Base-by-base conservation (phyloP, 2,113 vertebrate genomes). In the Hipposideros armiger region DNA sequence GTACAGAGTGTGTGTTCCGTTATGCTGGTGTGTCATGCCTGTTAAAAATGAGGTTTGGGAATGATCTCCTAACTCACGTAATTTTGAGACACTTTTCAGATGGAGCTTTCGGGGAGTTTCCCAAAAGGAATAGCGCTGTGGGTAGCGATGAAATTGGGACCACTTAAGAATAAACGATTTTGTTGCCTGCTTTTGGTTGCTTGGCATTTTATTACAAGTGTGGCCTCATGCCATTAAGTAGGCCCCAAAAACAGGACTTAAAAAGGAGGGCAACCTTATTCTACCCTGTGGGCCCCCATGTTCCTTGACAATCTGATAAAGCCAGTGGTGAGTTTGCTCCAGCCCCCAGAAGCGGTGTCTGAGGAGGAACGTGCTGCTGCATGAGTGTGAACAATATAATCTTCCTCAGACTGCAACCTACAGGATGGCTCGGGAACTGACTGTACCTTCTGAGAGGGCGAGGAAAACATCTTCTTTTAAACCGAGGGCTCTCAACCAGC, bases 1-100 rank as follows among this genome's bases (percentile, higher is more conserved):
- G 94, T 40, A 92, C 60, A 0, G 78, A 92, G 70, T 47, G 74
- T 94, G 36, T 81, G 90, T 92, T 92, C 87, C 28, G 4, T 67
- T 17, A 11, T 0, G 47, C 22, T 69, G 64, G 52, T 47, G 62
- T 58, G 84, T 69, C 56, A 82, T 22, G 70, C 76, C 87, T 91
- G 66, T 47, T 80, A 58, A 62, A 83, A 84, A 76, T 28, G 74
- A 87, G 40, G 47, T 40, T 95, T 4, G 2, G 66, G 58, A 92
- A 78, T 45, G 42, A 15, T 88, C 76, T 95, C 76, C 94, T 36
- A 16, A 82, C 32, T 86, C 85, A 91, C 73, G 73, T 42, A 4
- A 86, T 73, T 74, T 73, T 5, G 42, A 36, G 76, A 69, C 10
- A 36, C 32, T 87, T 94, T 91, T 90, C 74, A 91, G 50, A 80